A percentile compares a stretch with the other conserved stretches of the same genome.
Evolutionary conservation across 2,888 invertebrate species (phyloP).

Genomic region (Eupithecia subumbrata): DNA sequence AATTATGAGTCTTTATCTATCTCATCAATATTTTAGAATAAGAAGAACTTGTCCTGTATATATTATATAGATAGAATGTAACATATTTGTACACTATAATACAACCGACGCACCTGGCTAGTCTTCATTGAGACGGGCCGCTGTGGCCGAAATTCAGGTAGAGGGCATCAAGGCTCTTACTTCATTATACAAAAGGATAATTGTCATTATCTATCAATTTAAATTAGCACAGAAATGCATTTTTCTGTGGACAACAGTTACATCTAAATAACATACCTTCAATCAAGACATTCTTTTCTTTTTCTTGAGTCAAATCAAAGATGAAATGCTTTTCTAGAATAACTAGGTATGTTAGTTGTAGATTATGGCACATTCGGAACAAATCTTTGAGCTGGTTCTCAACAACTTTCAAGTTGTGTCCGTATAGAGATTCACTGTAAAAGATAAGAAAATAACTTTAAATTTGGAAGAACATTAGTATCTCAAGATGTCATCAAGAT

Average conservation of each 20-base stretch:
- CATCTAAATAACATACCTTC: constrained; percentile 57
- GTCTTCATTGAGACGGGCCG: too few relatives aligned
- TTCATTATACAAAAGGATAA: too few relatives aligned
- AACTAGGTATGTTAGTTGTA: constrained; percentile 72
- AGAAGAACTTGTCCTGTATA: too few relatives aligned
- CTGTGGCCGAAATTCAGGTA: too few relatives aligned
- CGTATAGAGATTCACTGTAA: constrained; percentile 73
- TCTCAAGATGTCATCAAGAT: background rate
- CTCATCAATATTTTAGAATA: too few relatives aligned
- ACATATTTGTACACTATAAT: too few relatives aligned
- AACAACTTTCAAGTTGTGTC: constrained; percentile 58
- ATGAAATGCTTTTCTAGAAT: constrained; percentile 70
- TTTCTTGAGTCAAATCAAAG: constrained; percentile 64
- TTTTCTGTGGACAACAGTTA: background rate
- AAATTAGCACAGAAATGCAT: too few relatives aligned
- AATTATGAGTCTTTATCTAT: too few relatives aligned
- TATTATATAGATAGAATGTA: too few relatives aligned
- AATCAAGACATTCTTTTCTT: constrained; percentile 65
- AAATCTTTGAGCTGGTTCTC: constrained; percentile 70
- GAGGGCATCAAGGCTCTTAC: too few relatives aligned
- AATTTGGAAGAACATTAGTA: background rate
- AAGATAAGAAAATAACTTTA: background rate
- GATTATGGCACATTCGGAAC: constrained; percentile 72
- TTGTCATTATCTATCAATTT: too few relatives aligned
- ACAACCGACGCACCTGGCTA: too few relatives aligned